Base-by-base conservation (phyloP, 2,888 invertebrate species). In the Pegoplata infirma region DNA sequence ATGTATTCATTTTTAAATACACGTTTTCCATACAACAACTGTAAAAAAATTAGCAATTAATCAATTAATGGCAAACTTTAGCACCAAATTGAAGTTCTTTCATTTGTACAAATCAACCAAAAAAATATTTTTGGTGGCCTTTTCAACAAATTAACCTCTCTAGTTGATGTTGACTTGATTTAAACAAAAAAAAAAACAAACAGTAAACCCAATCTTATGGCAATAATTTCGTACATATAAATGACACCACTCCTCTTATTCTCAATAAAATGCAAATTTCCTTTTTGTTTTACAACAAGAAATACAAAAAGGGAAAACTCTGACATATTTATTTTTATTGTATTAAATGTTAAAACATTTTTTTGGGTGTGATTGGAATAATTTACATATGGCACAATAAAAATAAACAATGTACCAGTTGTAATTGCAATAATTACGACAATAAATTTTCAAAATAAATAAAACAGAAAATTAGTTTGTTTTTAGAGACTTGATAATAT, bases 21-120 rank as follows among this genome's bases (percentile, higher is more conserved):
- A 64, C 49, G 49, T 64, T 51, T 36, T 46, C 8, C 21, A 23
- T 3, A 51, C 10, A 16, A 28, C 3, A 40, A 49, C 17, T 8
- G 2, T 8, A 63, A 49, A 63, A 2, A 32, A 51, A 17, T 12
- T 23, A 8, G 61, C 32, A 63, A 71, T 63, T 71, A 63, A 63
- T 71, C 71, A 71, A 71, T 61, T 71, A 61, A 71, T 61, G 61
- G 21, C 46, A 61, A 71, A 46, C 21, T 61, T 71, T 55, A 63
- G 55, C 71, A 71, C 59, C 40, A 40, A 5, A n/a, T 40, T 40
- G 12, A 40, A 40, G n/a, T 40, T 56, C n/a, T 21, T 44, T 53
- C 7, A 61, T 61, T 61, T 61, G 25, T 46, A 46, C 16, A 46
- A 61, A 32, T 61, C 17, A 3, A 19, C 12, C 17, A 16, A 21